Evolutionary conservation across 2,797 vertebrate genomes (phyloP).

Genomic region (Pseudotriccus pelzelni): DNA sequence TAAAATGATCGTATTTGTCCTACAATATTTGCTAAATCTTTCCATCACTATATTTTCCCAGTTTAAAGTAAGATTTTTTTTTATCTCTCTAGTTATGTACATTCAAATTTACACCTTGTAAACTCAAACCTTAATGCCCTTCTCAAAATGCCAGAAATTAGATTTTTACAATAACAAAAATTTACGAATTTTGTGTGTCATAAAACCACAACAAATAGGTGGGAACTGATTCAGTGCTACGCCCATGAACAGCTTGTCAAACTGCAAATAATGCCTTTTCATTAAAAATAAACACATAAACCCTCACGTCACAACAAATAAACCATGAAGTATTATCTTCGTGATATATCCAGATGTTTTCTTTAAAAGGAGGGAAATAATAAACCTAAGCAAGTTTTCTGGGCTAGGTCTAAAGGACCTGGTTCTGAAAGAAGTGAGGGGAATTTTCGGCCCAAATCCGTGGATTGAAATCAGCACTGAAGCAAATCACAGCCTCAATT

Average conservation of each 20-base stretch:
- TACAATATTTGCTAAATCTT: background rate
- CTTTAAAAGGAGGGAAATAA: background rate
- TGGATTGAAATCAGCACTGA: background rate
- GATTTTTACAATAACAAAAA: background rate
- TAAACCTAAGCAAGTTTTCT: background rate
- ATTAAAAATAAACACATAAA: background rate
- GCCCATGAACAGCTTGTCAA: background rate
- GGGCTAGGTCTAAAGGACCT: background rate
- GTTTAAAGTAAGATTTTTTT: background rate
- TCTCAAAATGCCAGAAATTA: background rate
- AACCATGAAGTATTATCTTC: background rate
- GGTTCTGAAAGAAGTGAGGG: background rate
- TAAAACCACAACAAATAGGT: background rate
- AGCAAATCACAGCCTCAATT: background rate
- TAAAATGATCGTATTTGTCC: background rate
- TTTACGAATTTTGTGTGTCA: background rate
- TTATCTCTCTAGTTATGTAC: background rate
- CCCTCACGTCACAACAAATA: background rate
- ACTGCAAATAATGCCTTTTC: background rate
- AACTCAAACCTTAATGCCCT: background rate
- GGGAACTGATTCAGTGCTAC: background rate
- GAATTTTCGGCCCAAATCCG: background rate
- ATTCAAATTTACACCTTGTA: background rate
- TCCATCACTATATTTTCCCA: background rate
- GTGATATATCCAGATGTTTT: background rate